A percentile compares a stretch with the other conserved stretches of the same genome.
These are phyloP conservation scores for Drosophila neocordata DNA, from an alignment of 1,140 invertebrate genomes.

Conservation along the genomic window DNA sequence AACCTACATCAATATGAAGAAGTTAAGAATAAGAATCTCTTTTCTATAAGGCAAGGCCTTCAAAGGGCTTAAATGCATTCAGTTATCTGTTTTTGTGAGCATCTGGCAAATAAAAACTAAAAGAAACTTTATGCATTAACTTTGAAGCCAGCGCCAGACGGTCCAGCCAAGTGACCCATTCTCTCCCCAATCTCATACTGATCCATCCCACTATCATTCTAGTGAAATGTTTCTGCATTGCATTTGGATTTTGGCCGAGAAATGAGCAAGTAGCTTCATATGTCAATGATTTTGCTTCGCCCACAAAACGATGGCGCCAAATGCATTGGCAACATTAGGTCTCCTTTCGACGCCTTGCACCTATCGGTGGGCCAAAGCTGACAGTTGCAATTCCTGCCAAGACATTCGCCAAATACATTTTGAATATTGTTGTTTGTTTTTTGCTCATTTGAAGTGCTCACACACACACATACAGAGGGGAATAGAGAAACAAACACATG, in stretches of 20 bases:
- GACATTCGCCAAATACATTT: slow-evolving; percentile 14
- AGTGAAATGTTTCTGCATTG: slow-evolving; percentile 47
- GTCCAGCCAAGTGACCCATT: slow-evolving; percentile 61
- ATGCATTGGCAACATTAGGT: slow-evolving; percentile 30
- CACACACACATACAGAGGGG: slow-evolving; percentile 11
- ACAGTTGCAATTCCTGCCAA: slow-evolving; percentile 44
- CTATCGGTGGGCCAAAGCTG: slow-evolving; percentile 32
- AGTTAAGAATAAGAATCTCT: too few relatives aligned
- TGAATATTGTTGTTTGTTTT: slow-evolving; percentile 34
- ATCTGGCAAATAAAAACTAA: slow-evolving; percentile 61
- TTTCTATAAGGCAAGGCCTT: not conserved
- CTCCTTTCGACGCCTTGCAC: slow-evolving; percentile 29
- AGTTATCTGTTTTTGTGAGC: slow-evolving; percentile 31
- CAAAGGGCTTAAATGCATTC: slow-evolving; percentile 1
- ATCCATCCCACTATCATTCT: not conserved
- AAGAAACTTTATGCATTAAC: slow-evolving; percentile 75
- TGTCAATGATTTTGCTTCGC: slow-evolving; percentile 64
- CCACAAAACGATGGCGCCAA: slow-evolving; percentile 41
- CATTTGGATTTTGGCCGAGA: slow-evolving; percentile 66
- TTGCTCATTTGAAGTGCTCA: slow-evolving; percentile 33
- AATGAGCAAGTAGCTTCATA: slow-evolving; percentile 73
- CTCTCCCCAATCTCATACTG: not conserved
- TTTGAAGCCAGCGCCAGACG: slow-evolving; percentile 60
- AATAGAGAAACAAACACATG: not conserved
- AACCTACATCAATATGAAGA: too few relatives aligned